Percentiles rank a stretch among this genome's conserved stretches.
phyloP scores from a whole-genome alignment of 2,888 invertebrate genomes.

The Drosophila histrio region DNA sequence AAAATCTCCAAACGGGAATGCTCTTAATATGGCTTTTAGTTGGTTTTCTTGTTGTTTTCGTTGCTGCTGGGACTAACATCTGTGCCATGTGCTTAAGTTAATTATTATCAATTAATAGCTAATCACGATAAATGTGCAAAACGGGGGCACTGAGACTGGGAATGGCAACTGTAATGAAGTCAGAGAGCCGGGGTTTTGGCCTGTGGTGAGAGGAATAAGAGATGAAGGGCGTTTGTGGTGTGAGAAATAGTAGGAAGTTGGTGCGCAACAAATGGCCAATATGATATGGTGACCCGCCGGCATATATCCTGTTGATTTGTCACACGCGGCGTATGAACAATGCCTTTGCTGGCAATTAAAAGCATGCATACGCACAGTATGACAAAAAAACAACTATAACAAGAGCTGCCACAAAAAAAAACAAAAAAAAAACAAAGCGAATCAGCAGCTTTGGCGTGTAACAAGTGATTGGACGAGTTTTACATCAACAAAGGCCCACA shows the following conservation, averaged over 20 bases:
- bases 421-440: constrained; percentile 8
- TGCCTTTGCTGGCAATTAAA: constrained; percentile 57
- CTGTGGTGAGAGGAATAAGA: background rate
- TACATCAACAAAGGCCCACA: constrained; percentile 21
- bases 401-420: background rate
- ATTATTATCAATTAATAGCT: constrained; percentile 79
- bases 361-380: constrained; percentile 62
- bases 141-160: constrained; percentile 24
- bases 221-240: background rate
- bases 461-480: constrained; percentile 55
- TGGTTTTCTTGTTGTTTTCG: constrained; percentile 17
- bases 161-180: constrained; percentile 12
- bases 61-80: constrained; percentile 44
- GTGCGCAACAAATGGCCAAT: constrained; percentile 60
- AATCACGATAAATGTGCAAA: constrained; percentile 78
- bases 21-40: constrained; percentile 53
- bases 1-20: constrained; percentile 34
- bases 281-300: constrained; percentile 29
- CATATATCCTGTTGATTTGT: constrained; percentile 69
- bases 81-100: constrained; percentile 75
- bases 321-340: constrained; percentile 65
- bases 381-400: constrained; percentile 7
- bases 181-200: background rate
- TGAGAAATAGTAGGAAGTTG: background rate
- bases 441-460: constrained; percentile 33